Conservation (phyloP, 2,113 vertebrate genomes). For the zebrafish (Danio rerio) region DNA sequence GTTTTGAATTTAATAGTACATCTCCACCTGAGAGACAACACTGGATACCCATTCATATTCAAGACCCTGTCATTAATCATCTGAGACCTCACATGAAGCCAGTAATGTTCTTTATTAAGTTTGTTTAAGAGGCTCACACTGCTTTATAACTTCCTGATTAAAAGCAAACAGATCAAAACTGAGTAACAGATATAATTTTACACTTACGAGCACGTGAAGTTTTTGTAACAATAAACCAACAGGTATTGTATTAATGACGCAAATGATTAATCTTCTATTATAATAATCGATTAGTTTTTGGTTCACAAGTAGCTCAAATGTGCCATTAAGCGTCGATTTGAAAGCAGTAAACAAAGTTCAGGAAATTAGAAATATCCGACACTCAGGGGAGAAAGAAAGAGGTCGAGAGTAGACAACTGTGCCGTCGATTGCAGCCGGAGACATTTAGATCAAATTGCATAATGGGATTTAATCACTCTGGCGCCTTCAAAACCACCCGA, state of each 20-base stretch:
- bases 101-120: slow-evolving; percentile 24
- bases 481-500: slow-evolving; percentile 50
- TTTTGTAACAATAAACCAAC: neutral
- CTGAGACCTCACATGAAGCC: slow-evolving; percentile 3
- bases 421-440: slow-evolving; percentile 77
- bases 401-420: slow-evolving; percentile 60
- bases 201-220: neutral
- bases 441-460: slow-evolving; percentile 92
- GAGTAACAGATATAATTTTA: neutral
- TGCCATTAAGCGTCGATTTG: slow-evolving; percentile 80
- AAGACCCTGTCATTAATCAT: neutral
- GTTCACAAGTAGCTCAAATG: slow-evolving; percentile 80
- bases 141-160: slow-evolving; percentile 12
- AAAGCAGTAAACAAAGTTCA: slow-evolving; percentile 85
- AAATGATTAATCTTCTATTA: neutral
- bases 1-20: neutral
- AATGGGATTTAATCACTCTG: slow-evolving; percentile 70
- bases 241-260: neutral
- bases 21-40: neutral
- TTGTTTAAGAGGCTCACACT: slow-evolving; percentile 12
- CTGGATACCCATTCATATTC: neutral
- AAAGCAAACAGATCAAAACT: neutral
- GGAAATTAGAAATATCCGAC: slow-evolving; percentile 79
- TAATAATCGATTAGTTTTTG: slow-evolving; percentile 81
- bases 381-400: slow-evolving; percentile 59